Evolutionary conservation across 2,888 invertebrate genomes (phyloP).

Genomic region (Craniophora ligustri): DNA sequence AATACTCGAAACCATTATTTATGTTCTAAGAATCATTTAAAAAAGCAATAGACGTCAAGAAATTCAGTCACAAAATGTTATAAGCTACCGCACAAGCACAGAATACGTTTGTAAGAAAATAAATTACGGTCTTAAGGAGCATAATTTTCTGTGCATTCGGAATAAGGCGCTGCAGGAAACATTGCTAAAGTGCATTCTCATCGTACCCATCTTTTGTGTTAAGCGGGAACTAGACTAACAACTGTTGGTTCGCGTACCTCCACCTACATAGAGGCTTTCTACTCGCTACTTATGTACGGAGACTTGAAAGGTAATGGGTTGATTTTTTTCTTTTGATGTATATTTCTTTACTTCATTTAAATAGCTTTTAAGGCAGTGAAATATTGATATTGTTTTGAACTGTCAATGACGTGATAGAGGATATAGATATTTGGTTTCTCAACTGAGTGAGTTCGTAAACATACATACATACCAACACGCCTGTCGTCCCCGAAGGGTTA

Average conservation of each 20-base stretch:
- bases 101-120: conserved; percentile 23
- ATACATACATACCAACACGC: no score
- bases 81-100: neutral
- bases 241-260: conserved; percentile 50
- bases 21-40: neutral
- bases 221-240: conserved; percentile 53
- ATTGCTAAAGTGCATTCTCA: conserved; percentile 62
- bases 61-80: neutral
- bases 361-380: no score
- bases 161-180: conserved; percentile 54
- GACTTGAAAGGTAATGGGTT: conserved; percentile 6
- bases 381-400: no score
- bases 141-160: conserved; percentile 25
- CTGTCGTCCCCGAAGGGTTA: no score
- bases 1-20: no score
- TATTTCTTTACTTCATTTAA: no score
- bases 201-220: conserved; percentile 60
- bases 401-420: no score
- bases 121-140: conserved; percentile 17
- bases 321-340: neutral
- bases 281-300: conserved; percentile 14
- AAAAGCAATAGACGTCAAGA: neutral
- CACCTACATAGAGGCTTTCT: conserved; percentile 44
- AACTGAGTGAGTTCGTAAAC: no score
- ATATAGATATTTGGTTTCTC: no score